These are phyloP conservation scores for Quadriops clusia DNA, from an alignment of 2,888 invertebrate species.

Conservation along the genomic window DNA sequence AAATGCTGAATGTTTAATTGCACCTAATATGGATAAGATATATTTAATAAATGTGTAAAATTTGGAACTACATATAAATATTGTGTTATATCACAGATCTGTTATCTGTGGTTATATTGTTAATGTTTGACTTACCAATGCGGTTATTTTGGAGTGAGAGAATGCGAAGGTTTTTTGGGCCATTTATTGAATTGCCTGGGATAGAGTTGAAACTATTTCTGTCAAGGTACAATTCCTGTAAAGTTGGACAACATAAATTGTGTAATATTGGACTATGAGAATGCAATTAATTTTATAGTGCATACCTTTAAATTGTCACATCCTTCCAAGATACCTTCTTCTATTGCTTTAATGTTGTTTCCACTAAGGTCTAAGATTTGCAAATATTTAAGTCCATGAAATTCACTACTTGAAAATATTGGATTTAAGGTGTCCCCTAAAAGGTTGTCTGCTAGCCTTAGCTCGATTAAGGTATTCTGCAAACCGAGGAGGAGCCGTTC, in stretches of 20 bases:
- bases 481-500: constrained; percentile 61
- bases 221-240: constrained; percentile 67
- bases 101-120: no score
- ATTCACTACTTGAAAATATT: constrained; percentile 77
- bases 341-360: constrained; percentile 70
- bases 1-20: constrained; percentile 57
- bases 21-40: constrained; percentile 41
- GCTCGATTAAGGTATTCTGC: constrained; percentile 52
- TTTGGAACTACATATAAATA: constrained; percentile 1
- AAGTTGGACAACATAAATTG: constrained; percentile 15
- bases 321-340: constrained; percentile 77
- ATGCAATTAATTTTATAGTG: no score
- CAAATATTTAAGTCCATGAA: constrained; percentile 62
- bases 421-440: constrained; percentile 83
- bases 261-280: no score
- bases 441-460: constrained; percentile 68
- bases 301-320: constrained; percentile 61
- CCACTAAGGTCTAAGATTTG: constrained; percentile 66
- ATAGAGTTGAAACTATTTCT: constrained; percentile 65
- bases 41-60: not conserved
- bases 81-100: not conserved
- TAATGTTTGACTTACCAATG: constrained; percentile 68
- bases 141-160: constrained; percentile 67
- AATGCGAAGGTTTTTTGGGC: constrained; percentile 59
- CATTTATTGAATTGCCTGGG: constrained; percentile 70